These are phyloP conservation scores for Lacanobia oleracea DNA, from an alignment of 2,888 invertebrate genomes.

Conservation along the genomic window DNA sequence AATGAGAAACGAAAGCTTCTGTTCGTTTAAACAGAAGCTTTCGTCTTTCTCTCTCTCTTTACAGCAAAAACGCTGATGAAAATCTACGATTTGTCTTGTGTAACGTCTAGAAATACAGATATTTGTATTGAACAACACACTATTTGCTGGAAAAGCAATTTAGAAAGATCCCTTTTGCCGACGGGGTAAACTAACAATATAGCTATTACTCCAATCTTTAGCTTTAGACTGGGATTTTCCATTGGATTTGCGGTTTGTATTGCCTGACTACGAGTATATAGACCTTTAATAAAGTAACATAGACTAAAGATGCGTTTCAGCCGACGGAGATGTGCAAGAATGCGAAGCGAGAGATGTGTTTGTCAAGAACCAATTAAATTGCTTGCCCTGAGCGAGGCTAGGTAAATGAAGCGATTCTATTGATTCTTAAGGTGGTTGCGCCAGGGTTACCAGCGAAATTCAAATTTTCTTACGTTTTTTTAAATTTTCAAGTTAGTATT, in stretches of 20 bases:
- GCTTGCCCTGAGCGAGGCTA: background rate
- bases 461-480: too few species aligned
- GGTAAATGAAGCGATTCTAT: background rate
- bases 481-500: too few species aligned
- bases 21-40: too few species aligned
- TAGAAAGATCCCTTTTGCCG: conserved; percentile 2
- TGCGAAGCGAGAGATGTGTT: too few species aligned
- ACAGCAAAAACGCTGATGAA: background rate
- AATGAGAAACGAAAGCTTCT: too few species aligned
- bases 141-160: conserved; percentile 42
- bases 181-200: conserved; percentile 1
- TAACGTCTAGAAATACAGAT: background rate
- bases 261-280: background rate
- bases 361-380: too few species aligned
- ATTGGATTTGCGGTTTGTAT: background rate
- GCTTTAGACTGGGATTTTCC: conserved; percentile 12
- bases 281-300: background rate
- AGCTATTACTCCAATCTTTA: conserved; percentile 6
- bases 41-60: too few species aligned
- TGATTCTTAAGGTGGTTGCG: too few species aligned
- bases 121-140: conserved; percentile 5
- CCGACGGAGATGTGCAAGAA: too few species aligned
- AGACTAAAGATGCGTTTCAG: background rate
- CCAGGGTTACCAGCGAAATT: too few species aligned
- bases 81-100: background rate